Evolutionary conservation across 2,888 invertebrate genomes (phyloP).

Genomic region (Caenorhabditis zanzibari): DNA sequence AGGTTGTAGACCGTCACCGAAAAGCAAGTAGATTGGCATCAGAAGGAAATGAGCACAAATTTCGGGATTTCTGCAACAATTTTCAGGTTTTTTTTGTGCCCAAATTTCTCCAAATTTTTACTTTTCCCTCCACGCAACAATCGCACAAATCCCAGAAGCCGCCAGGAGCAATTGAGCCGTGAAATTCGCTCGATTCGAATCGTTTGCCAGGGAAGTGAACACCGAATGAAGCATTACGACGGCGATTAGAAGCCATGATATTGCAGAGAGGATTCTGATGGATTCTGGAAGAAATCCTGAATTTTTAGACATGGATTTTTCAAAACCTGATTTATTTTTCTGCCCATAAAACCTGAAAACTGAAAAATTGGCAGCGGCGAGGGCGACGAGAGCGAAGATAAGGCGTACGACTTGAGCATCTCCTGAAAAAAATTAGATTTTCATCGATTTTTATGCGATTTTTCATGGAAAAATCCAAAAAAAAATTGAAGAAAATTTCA

Average conservation of each 20-base stretch:
- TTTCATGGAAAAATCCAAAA: too few relatives aligned
- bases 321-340: not conserved
- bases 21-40: constrained; percentile 85
- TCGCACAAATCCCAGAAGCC: not conserved
- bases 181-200: constrained; percentile 13
- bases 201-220: constrained; percentile 7
- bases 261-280: constrained; percentile 21
- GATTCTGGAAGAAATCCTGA: constrained; percentile 11
- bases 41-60: constrained; percentile 42
- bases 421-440: constrained; percentile 30
- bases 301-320: not conserved
- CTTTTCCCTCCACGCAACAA: constrained; percentile 32
- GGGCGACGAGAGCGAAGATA: constrained; percentile 20
- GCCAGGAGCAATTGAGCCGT: constrained; percentile 45
- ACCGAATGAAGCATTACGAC: constrained; percentile 31
- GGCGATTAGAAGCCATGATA: constrained; percentile 31
- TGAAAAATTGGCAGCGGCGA: constrained; percentile 7
- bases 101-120: not conserved
- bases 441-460: not conserved
- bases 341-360: constrained; percentile 24
- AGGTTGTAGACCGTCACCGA: constrained; percentile 87
- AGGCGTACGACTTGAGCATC: constrained; percentile 59
- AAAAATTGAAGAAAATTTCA: too few relatives aligned
- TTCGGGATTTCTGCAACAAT: constrained; percentile 14
- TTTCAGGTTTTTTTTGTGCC: not conserved